These are phyloP conservation scores for Lasiommata megera DNA, from an alignment of 2,888 invertebrate genomes.

Conservation along the genomic window DNA sequence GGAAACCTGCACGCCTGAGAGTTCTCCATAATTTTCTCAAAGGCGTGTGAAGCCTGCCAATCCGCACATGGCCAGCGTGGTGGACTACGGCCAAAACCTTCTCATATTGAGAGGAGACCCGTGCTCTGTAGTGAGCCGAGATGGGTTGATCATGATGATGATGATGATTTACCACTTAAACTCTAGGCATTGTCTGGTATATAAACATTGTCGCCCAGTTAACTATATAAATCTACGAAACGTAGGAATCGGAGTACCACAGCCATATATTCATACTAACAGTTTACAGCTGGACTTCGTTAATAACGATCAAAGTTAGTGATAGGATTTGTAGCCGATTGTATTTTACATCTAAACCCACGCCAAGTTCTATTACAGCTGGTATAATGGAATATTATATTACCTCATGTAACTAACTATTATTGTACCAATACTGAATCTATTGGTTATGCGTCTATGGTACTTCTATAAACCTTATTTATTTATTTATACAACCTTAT, in stretches of 20 bases:
- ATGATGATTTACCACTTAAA: conserved; percentile 9
- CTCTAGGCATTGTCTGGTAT: conserved; percentile 1
- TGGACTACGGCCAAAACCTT: too few species aligned
- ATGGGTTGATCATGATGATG: too few species aligned
- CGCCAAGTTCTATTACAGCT: conserved; percentile 1
- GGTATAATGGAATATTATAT: not conserved
- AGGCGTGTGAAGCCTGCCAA: too few species aligned
- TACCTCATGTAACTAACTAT: not conserved
- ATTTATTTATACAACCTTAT: too few species aligned
- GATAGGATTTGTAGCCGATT: conserved; percentile 5
- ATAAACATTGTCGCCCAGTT: conserved; percentile 2
- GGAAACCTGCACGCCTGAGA: too few species aligned
- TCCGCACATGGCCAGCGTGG: too few species aligned
- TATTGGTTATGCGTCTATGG: too few species aligned
- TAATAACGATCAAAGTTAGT: conserved; percentile 10
- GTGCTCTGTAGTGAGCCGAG: too few species aligned
- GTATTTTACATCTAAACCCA: conserved; percentile 8
- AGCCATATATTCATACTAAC: not conserved
- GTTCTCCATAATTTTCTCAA: too few species aligned
- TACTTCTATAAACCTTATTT: too few species aligned
- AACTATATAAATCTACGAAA: not conserved
- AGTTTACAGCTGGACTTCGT: conserved; percentile 6
- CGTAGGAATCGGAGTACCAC: not conserved
- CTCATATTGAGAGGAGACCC: too few species aligned
- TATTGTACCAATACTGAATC: too few species aligned